phyloP scores from a whole-genome alignment of 2,888 invertebrate genomes.

The Mythimna ferrago region DNA sequence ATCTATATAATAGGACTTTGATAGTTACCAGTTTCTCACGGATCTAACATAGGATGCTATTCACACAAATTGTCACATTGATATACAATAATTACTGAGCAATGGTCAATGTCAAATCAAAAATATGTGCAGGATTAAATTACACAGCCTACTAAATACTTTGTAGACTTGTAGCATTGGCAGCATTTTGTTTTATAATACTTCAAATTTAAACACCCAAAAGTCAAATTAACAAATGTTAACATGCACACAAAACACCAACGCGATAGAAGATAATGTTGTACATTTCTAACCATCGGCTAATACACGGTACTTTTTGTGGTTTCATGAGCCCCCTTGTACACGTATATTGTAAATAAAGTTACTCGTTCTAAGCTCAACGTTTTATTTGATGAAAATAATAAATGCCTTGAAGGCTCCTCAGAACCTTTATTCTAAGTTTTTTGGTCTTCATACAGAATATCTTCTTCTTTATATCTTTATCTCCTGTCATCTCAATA shows the following conservation, averaged over 20 bases:
- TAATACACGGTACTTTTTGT: no score
- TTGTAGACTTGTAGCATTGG: neutral
- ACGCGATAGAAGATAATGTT: no score
- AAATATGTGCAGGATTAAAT: neutral
- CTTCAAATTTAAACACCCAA: neutral
- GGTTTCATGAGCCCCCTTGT: no score
- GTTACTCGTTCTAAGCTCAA: no score
- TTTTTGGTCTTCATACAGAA: no score
- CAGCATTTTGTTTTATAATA: neutral
- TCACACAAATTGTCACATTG: neutral
- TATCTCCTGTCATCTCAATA: neutral
- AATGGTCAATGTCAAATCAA: neutral
- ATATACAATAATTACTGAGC: neutral
- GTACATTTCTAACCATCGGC: no score
- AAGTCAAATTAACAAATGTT: no score
- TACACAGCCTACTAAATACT: neutral
- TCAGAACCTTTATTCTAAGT: no score
- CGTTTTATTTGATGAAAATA: no score
- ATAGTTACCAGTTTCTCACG: constrained; percentile 29
- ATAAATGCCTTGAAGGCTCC: no score
- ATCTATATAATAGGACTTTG: constrained; percentile 5
- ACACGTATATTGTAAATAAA: no score
- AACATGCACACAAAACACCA: no score
- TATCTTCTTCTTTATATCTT: neutral
- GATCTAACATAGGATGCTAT: neutral